Evolutionary conservation across 2,888 invertebrate species (phyloP), one percentile per base, ranked within the genome.

Genomic region (Helleia helle): DNA sequence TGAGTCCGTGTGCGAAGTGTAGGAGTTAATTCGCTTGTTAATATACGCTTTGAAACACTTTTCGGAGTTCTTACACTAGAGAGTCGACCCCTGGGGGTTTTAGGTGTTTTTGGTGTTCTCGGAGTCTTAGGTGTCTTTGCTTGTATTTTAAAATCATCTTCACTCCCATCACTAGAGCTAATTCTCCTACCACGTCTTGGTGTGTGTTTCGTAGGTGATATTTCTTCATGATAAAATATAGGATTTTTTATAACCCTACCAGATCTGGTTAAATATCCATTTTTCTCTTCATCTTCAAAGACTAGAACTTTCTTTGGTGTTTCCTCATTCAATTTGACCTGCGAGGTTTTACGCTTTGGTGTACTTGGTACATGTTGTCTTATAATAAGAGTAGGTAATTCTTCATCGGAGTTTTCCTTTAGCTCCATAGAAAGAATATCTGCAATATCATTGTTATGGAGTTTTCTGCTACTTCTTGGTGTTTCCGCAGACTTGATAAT

Each of bases 361-460:
- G 79, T 79, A 0, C 59, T 50, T 0, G 69, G 55, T 24, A 57
- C 52, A 57, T 73, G 64, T 38, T 76, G 66, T 40, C 72, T 68
- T 36, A 81, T 83, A 3, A 83, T 72, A 5, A 84, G 53, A 5
- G 77, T 81, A 9, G 83, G 81, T 2, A 85, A 45, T 24, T 84
- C 83, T 12, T 80, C 77, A 54, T 79, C 80, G 4, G 80, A 79
- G 42, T 71, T 76, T 50, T 80, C 80, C 51, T 71, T 64, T 1
- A 83, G 50, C 47, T 80, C 80, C 75, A 80, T 72, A 44, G 68
- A 66, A 1, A 81, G 44, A 18, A 71, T 49, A 24, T 80, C 72
- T 47, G 73, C 75, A 40, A 75, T 56, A 30, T 64, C 69, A n/a
- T 51, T 58, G 7, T 52, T 68, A 2, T 42, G 55, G 2, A 71